phyloP scores from a whole-genome alignment of 2,888 invertebrate species.

The Acrobasis suavella region DNA sequence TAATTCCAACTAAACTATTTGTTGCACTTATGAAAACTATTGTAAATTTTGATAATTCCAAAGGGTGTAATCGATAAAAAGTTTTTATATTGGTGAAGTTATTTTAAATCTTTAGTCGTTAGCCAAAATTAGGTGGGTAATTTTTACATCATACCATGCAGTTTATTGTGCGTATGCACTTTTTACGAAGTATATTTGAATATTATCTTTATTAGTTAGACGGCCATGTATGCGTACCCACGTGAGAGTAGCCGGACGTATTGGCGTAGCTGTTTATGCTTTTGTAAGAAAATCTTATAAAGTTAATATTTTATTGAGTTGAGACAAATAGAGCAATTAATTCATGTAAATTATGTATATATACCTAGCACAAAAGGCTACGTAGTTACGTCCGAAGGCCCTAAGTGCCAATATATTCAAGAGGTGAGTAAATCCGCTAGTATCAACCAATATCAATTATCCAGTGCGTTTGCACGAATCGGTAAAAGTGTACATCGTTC shows the following conservation, averaged over 20 bases:
- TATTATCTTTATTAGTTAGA: constrained; percentile 38
- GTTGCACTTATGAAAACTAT: constrained; percentile 55
- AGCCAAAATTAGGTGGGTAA: constrained; percentile 52
- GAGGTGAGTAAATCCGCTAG: constrained; percentile 55
- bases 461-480: constrained; percentile 56
- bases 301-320: no score
- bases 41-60: constrained; percentile 47
- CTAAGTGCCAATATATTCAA: constrained; percentile 55
- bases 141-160: constrained; percentile 65
- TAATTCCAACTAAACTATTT: constrained; percentile 70
- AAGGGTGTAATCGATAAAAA: constrained; percentile 55
- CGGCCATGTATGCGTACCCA: constrained; percentile 33
- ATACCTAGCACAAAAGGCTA: constrained; percentile 29
- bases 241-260: constrained; percentile 29
- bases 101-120: constrained; percentile 44
- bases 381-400: constrained; percentile 36
- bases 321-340: background rate
- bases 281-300: background rate
- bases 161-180: constrained; percentile 56
- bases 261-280: constrained; percentile 28
- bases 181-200: constrained; percentile 46
- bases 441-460: constrained; percentile 47
- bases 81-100: constrained; percentile 47
- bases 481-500: constrained; percentile 57
- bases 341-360: background rate